phyloP scores from a whole-genome alignment of 2,113 vertebrate genomes.

The Cynopterus brachyotis region DNA sequence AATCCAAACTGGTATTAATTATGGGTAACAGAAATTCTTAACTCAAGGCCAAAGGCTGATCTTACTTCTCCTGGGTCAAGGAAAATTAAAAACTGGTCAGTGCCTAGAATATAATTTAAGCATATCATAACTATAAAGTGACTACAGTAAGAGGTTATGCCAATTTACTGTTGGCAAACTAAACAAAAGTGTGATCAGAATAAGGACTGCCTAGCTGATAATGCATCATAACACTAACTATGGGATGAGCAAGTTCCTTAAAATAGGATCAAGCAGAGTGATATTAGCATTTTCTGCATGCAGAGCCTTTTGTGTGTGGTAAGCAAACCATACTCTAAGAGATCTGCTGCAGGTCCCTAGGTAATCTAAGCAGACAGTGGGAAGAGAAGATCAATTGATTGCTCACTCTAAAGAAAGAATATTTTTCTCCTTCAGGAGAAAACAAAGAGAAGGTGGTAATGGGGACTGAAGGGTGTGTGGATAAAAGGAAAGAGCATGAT shows the following conservation, averaged over 20 bases:
- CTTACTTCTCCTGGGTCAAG: neutral
- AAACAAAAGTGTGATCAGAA: neutral
- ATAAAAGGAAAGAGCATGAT: neutral
- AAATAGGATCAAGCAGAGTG: neutral
- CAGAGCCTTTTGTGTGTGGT: neutral
- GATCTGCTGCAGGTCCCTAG: neutral
- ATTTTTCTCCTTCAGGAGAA: conserved; percentile 24
- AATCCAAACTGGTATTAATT: neutral
- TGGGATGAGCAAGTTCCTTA: neutral
- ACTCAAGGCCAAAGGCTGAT: neutral
- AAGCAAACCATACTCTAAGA: conserved; percentile 26
- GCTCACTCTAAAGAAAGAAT: conserved; percentile 28
- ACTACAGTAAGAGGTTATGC: neutral
- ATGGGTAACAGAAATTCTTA: neutral
- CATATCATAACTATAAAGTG: neutral
- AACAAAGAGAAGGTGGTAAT: neutral
- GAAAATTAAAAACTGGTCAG: neutral
- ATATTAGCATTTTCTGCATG: neutral
- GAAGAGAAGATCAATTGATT: conserved; percentile 49
- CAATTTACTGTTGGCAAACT: neutral
- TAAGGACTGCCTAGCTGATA: neutral
- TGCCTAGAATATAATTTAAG: neutral
- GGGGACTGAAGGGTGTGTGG: rapidly evolving
- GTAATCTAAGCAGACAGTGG: conserved; percentile 34
- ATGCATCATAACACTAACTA: neutral